Evolutionary conservation across 2,113 vertebrate genomes (phyloP), one percentile per base, ranked within the genome.

Genomic region (Calyptomena viridis): DNA sequence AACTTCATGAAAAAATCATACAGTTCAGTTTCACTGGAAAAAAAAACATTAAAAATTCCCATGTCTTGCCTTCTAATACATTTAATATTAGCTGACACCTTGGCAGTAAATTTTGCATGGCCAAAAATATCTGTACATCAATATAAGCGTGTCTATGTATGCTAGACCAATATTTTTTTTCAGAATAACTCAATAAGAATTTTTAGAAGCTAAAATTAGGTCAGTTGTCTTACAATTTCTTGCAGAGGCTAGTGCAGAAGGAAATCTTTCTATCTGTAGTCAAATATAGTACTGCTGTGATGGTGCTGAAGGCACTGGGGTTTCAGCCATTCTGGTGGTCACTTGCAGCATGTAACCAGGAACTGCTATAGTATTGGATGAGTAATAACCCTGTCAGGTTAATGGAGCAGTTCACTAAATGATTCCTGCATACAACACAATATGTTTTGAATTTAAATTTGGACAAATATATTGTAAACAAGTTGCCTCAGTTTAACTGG

Each of bases 401-500:
- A 83, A 81, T 5, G 60, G 12, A 59, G 77, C n/a, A 47, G 81
- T 39, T 78, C 67, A 89, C 73, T 72, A 31, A 95, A 90, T 67
- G 31, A 81, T 52, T 66, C 46, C 73, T 69, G 49, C 62, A 58
- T 84, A 62, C 62, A 71, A 7, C 73, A 89, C 24, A 73, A 25
- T 52, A 62, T 40, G 71, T 40, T 95, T 62, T 78, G 89, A 73
- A 93, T 96, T 84, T 42, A 84, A 17, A n/a, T 39, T 58, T 77
- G 94, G 94, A 84, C 64, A 89, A 88, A 72, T 12, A 72, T 46
- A 91, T 73, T 96, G 84, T 94, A 95, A 96, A 92, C 62, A 94
- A 47, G 40, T 79, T 90, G 74, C 46, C 31, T 78, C 72, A 91
- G 85, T 67, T 95, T 96, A 89, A 64, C 56, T 18, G 30, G 75